Evolutionary conservation across 2,113 vertebrate species (phyloP), one percentile per base, ranked within the genome.

Genomic region (Sigmodon hispidus): DNA sequence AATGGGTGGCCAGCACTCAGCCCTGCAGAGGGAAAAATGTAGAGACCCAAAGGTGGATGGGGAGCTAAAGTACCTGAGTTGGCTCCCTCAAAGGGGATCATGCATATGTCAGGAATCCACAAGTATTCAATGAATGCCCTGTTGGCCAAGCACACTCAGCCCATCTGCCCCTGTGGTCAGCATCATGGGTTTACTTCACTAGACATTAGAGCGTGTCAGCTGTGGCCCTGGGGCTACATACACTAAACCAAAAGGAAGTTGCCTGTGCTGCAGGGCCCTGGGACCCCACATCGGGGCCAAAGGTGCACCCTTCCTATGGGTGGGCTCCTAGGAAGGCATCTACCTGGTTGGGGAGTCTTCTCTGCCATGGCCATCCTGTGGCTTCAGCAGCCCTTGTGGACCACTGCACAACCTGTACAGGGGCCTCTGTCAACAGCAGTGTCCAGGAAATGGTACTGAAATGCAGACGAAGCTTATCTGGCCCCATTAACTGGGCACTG

Each of bases 91-190:
- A 6, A 5, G 9, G 4, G 13, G 1, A 5, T 24, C 15, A 5
- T 0, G 5, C 3, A 1, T 0, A 2, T 3, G 9, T 3, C 45
- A 7, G n/a, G 31, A 17, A 11, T 26, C 80, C 12, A 7, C 22
- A 3, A 11, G 31, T 76, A 80, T 77, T 63, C 50, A 3, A 59
- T 17, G 55, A 59, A 45, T 45, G 2, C 36, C 13, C 55, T 5
- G 22, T 36, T 3, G 10, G 13, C 90, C 17, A 16, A 31, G 69
- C 70, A 1, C 36, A 3, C 29, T 26, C 12, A 11, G 0, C 17
- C 5, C 3, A 4, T 15, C 45, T 26, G 12, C 40, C 65, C 24
- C 85, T 5, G 8, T 5, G 10, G 21, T 19, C 11, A 0, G 43
- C 52, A 4, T 16, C 43, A 9, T 75, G 43, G 11, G 48, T 22